Evolutionary conservation across 92 coral and sea anemone species (phyloP).

Genomic region (Actinernus sp.): DNA sequence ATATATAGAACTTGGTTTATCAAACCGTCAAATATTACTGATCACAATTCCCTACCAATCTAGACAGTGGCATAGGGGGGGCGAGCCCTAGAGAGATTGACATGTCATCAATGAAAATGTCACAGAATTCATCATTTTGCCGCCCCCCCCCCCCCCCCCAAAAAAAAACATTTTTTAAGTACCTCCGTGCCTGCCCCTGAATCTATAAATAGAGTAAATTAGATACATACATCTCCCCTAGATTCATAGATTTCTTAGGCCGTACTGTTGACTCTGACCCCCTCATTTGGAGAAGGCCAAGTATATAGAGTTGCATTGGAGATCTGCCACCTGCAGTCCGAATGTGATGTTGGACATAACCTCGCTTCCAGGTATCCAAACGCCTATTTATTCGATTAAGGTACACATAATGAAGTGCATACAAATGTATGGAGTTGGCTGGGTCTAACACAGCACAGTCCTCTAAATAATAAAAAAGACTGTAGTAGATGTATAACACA

Average conservation of each 20-base stretch:
- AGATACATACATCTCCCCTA: slow-evolving; percentile 22
- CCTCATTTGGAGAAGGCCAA: slow-evolving; percentile 29
- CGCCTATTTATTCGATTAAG: slow-evolving; percentile 39
- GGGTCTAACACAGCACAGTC: slow-evolving; percentile 28
- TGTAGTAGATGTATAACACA: slow-evolving; percentile 6
- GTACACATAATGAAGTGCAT: slow-evolving; percentile 33
- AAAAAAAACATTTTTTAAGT: too few species aligned
- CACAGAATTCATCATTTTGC: too few species aligned
- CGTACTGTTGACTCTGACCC: slow-evolving; percentile 6
- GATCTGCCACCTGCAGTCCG: slow-evolving; percentile 51
- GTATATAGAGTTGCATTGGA: slow-evolving; percentile 37
- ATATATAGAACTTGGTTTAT: too few species aligned
- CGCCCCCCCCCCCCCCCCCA: too few species aligned
- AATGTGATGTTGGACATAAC: slow-evolving; percentile 38
- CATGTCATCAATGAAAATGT: too few species aligned
- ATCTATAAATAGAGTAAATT: slow-evolving; percentile 1
- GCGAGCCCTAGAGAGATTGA: too few species aligned
- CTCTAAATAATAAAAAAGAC: slow-evolving; percentile 18
- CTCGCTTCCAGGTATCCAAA: slow-evolving; percentile 27
- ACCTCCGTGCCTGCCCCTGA: too few species aligned
- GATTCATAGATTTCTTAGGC: slow-evolving; percentile 36
- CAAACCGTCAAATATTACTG: too few species aligned
- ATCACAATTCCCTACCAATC: too few species aligned
- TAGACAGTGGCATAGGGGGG: too few species aligned
- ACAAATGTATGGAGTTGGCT: slow-evolving; percentile 13